phyloP scores from a whole-genome alignment of 1,140 invertebrate genomes.

The Eupristina koningsbergeri region DNA sequence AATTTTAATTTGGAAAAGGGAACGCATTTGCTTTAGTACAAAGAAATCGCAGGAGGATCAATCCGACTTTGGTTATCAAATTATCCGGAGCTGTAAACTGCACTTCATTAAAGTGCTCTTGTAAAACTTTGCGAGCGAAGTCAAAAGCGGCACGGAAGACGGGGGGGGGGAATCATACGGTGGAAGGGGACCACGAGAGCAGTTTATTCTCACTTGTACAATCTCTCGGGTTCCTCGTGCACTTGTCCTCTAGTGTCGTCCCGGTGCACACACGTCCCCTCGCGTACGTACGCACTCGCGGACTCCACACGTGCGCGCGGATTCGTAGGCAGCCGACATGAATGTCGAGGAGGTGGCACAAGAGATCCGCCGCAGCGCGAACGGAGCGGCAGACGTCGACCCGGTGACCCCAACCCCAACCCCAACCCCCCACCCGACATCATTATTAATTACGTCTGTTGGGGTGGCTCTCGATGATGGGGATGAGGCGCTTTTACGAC shows the following conservation, averaged over 20 bases:
- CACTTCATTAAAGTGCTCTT: not conserved
- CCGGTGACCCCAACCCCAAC: no score
- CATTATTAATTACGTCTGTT: no score
- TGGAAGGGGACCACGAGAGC: not conserved
- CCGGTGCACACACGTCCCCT: no score
- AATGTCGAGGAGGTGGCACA: conserved; percentile 37
- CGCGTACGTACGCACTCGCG: conserved; percentile 1
- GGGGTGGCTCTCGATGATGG: no score
- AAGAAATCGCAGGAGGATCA: not conserved
- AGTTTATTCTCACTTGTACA: not conserved
- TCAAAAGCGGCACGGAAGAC: not conserved
- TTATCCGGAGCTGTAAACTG: not conserved
- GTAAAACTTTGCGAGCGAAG: not conserved
- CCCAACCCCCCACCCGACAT: no score
- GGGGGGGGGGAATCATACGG: not conserved
- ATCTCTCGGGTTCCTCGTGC: no score
- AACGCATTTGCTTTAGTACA: not conserved
- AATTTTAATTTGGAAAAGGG: not conserved
- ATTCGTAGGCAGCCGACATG: not conserved
- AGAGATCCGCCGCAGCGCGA: not conserved
- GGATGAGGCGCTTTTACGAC: no score
- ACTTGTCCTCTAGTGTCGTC: no score
- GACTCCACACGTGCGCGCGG: conserved; percentile 26
- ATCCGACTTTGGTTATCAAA: not conserved
- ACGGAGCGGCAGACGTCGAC: no score